phyloP scores from a whole-genome alignment of 2,888 invertebrate genomes.

The Drosophila nr. fundita region DNA sequence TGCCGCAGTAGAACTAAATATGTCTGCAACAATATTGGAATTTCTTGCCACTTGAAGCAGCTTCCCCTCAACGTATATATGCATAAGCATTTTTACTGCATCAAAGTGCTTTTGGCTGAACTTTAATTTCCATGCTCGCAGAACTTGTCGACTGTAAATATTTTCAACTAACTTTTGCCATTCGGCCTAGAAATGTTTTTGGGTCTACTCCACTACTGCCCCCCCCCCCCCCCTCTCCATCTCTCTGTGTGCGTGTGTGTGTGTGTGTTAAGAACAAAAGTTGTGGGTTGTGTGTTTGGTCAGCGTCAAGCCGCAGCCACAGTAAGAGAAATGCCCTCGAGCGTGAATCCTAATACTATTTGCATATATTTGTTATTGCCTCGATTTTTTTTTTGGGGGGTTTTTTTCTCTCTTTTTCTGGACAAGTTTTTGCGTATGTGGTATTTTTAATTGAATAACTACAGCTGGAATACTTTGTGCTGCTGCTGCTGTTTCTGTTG shows the following conservation, averaged over 20 bases:
- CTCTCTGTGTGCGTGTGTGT: constrained; percentile 2
- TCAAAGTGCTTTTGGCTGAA: constrained; percentile 15
- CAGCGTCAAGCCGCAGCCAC: constrained; percentile 47
- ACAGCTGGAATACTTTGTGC: constrained; percentile 46
- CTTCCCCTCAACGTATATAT: not conserved
- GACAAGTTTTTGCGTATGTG: constrained; percentile 47
- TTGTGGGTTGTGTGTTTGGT: constrained; percentile 48
- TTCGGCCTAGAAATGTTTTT: constrained; percentile 52
- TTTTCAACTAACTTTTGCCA: constrained; percentile 62
- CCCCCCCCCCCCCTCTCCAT: not conserved
- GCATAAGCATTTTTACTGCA: constrained; percentile 34
- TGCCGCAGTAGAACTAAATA: constrained; percentile 43
- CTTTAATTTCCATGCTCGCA: constrained; percentile 53
- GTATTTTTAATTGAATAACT: constrained; percentile 76
- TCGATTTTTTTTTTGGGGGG: constrained; percentile 2
- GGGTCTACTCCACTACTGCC: not conserved
- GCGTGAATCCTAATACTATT: constrained; percentile 62
- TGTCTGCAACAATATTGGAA: constrained; percentile 28
- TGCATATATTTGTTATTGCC: constrained; percentile 59
- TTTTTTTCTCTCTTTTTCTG: not conserved
- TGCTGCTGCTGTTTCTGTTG: constrained; percentile 16
- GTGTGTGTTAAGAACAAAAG: constrained; percentile 27
- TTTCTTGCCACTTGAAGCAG: constrained; percentile 20
- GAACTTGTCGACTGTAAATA: constrained; percentile 37
- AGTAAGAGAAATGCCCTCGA: constrained; percentile 24